Conservation (phyloP, 2,888 invertebrate genomes). For the Hyposoter dolosus region DNA sequence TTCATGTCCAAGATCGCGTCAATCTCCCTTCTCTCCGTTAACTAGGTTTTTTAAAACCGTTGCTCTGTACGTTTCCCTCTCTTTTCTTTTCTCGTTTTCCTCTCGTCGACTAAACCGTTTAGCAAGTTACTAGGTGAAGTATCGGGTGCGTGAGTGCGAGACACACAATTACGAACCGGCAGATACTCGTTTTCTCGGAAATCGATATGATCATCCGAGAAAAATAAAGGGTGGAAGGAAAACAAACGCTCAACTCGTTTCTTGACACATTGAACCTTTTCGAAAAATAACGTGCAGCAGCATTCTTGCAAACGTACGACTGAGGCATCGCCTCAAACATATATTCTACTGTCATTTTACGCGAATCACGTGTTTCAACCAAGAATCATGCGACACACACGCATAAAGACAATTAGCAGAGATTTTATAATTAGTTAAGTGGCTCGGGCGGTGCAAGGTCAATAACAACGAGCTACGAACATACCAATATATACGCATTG, state of each 20-base stretch:
- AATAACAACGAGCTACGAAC: neutral
- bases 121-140: neutral
- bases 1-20: conserved; percentile 40
- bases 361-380: conserved; percentile 21
- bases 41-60: neutral
- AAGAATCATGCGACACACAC: conserved; percentile 23
- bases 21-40: conserved; percentile 26
- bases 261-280: no score
- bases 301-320: no score
- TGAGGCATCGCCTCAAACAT: neutral
- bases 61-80: neutral
- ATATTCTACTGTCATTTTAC: conserved; percentile 10
- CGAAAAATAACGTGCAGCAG: no score
- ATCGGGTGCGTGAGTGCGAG: no score
- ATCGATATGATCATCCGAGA: no score
- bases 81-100: neutral
- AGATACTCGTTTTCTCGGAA: no score
- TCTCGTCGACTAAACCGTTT: neutral
- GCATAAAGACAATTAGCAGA: conserved; percentile 41
- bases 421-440: conserved; percentile 49
- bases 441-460: conserved; percentile 38
- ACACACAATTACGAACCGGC: no score
- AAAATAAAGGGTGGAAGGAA: no score
- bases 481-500: neutral
- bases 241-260: no score